Evolutionary conservation across 2,888 invertebrate genomes (phyloP).

Genomic region (Pheosia tremula): DNA sequence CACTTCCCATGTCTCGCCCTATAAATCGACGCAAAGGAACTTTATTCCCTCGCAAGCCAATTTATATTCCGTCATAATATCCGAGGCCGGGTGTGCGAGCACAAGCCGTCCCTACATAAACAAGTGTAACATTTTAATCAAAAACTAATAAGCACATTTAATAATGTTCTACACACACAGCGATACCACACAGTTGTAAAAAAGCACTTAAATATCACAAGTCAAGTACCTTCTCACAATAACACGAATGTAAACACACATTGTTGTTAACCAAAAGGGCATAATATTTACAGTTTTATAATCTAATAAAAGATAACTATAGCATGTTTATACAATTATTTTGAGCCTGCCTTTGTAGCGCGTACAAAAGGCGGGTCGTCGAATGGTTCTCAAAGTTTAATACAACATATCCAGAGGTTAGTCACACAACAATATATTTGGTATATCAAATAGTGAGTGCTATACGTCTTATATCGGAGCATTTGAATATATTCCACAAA

Average conservation of each 20-base stretch:
- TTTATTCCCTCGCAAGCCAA: not conserved
- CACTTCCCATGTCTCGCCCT: not conserved
- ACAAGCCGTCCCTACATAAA: not conserved
- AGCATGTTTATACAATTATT: constrained; percentile 26
- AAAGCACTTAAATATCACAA: constrained; percentile 57
- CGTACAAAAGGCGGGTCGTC: constrained; percentile 15
- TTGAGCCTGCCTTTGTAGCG: constrained; percentile 13
- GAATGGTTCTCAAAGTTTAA: constrained; percentile 13
- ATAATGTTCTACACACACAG: constrained; percentile 18
- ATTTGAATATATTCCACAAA: constrained; percentile 21
- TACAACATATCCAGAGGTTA: constrained; percentile 23
- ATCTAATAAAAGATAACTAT: constrained; percentile 25
- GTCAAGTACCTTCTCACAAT: constrained; percentile 64
- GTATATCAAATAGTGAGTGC: constrained; percentile 37
- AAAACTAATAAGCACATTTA: constrained; percentile 18
- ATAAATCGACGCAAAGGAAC: not conserved
- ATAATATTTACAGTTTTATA: constrained; percentile 42
- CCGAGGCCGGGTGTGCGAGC: not conserved
- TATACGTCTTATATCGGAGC: constrained; percentile 15
- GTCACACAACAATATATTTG: constrained; percentile 40
- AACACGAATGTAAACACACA: constrained; percentile 27
- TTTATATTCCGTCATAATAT: not conserved
- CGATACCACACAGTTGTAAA: constrained; percentile 42
- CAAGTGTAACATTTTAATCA: constrained; percentile 8
- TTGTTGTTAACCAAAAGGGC: constrained; percentile 17